Base-by-base conservation (phyloP, 2,113 vertebrate genomes). In the Psittacula cyanocephala region DNA sequence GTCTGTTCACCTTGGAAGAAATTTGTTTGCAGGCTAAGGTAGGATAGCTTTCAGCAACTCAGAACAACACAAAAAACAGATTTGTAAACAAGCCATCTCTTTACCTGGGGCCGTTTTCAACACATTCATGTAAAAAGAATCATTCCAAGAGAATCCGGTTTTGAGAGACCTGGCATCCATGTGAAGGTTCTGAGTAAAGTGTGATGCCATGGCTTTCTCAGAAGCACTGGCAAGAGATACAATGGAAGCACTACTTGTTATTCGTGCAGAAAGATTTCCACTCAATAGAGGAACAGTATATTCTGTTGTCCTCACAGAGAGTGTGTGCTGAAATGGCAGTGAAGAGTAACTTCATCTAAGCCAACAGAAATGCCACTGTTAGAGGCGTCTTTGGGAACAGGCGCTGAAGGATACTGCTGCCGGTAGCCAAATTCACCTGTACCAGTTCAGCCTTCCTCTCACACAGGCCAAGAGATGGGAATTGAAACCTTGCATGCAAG, bases 361-460 rank as follows among this genome's bases (percentile, higher is more conserved):
- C 35, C 63, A 70, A 37, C 11, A 39, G 76, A 65, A 95, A 94
- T 33, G 17, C 8, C 27, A 10, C 17, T 1, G 10, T 44, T 67
- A 84, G 28, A 33, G n/a, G 39, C 75, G 33, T 63, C 82, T 95
- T 77, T 92, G 43, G 85, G 50, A 79, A 37, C 4, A 49, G 25
- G 49, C 55, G 27, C 39, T 68, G 50, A 33, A 67, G 57, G 78
- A 39, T 67, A 35, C 16, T 80, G 62, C 74, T 70, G 60, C 35
- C 17, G 3, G 18, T 69, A 87, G 55, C 44, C 52, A 91, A 90
- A 86, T 31, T 49, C 95, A 96, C 96, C 95, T 97, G 93, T 87
- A 86, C 50, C 88, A 37, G 25, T 46, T 23, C 89, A 57, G 77
- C 81, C 93, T 96, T 93, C 65, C 69, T 77, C 59, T 82, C 46